Evolutionary conservation across 2,888 invertebrate genomes (phyloP), one percentile per base, ranked within the genome.

Genomic region (Pasiphila rectangulata): DNA sequence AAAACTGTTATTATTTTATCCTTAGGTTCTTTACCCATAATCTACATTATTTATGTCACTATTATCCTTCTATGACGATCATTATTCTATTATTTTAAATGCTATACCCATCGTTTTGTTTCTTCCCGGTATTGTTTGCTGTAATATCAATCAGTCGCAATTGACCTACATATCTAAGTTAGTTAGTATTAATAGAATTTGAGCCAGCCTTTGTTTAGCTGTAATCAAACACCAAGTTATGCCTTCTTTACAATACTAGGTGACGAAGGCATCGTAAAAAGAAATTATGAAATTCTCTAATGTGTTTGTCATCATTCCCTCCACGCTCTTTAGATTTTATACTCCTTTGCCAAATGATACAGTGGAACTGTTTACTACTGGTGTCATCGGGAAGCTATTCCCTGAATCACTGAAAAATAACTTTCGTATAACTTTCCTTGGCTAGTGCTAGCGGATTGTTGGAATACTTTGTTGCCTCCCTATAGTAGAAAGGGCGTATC

Each of bases 401-500:
- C 69, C 72, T 82, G 83, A 85, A 76, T 85, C 85, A 83, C 65
- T 69, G 64, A 66, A 71, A 64, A 42, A 45, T 36, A 41, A 27
- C 44, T 41, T 42, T 45, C 59, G 67, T 59, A 66, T 67, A 74
- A 70, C 76, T 73, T 61, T 58, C 59, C 59, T 79, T 87, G 85
- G 86, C 87, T 78, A 75, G 54, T 7, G 60, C 69, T 56, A 64
- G 69, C 66, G 75, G 49, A 86, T 87, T 75, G 72, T 79, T 81
- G 62, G 72, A 77, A 87, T 85, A 72, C 62, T 76, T 69, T 44
- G 36, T 36, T 27, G 36, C 30, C 50, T 17, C n/a, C n/a, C n/a
- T n/a, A n/a, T n/a, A n/a, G n/a, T n/a, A n/a, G n/a, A n/a, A n/a
- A n/a, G n/a, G n/a, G n/a, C n/a, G n/a, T n/a, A n/a, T n/a, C n/a